Evolutionary conservation across 2,113 vertebrate genomes (phyloP).

Genomic region (Serilophus lunatus): DNA sequence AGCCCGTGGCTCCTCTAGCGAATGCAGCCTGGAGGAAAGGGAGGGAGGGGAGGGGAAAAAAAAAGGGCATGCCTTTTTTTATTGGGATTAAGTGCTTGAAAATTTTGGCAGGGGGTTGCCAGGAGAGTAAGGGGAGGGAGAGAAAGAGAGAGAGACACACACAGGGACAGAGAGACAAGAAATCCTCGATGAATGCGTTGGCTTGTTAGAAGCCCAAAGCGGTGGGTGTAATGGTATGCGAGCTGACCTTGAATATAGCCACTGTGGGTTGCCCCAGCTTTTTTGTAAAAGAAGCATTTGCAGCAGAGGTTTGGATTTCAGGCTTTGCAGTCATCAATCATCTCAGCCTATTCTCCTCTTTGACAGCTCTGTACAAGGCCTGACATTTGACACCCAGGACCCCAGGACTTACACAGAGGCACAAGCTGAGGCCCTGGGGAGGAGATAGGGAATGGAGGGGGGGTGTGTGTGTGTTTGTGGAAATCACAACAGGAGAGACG

Average conservation of each 20-base stretch:
- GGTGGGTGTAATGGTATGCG: conserved; percentile 86
- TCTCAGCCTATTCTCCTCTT: conserved; percentile 95
- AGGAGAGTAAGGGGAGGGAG: conserved; percentile 59
- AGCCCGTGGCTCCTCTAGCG: conserved; percentile 74
- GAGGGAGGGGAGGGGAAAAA: background rate
- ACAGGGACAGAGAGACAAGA: conserved; percentile 35
- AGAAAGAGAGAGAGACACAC: conserved; percentile 13
- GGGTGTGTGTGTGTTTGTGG: background rate
- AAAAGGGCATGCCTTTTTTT: conserved; percentile 59
- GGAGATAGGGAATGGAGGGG: conserved; percentile 28
- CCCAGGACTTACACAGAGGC: conserved; percentile 83
- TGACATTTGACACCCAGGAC: conserved; percentile 99
- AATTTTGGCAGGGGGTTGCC: conserved; percentile 71
- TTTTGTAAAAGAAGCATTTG: conserved; percentile 96
- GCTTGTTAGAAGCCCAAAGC: conserved; percentile 77
- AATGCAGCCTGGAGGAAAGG: conserved; percentile 74
- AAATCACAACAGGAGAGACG: conserved; percentile 64
- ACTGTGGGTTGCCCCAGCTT: conserved; percentile 85
- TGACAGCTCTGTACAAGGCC: conserved; percentile 99
- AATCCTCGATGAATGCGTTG: conserved; percentile 71
- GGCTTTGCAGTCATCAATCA: conserved; percentile 99
- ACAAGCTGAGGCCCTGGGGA: conserved; percentile 84
- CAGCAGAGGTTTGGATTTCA: conserved; percentile 98
- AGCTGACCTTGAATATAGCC: conserved; percentile 88
- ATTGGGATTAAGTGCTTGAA: conserved; percentile 77